Evolutionary conservation across 1,140 invertebrate species (phyloP).

Genomic region (Papilio xuthus): DNA sequence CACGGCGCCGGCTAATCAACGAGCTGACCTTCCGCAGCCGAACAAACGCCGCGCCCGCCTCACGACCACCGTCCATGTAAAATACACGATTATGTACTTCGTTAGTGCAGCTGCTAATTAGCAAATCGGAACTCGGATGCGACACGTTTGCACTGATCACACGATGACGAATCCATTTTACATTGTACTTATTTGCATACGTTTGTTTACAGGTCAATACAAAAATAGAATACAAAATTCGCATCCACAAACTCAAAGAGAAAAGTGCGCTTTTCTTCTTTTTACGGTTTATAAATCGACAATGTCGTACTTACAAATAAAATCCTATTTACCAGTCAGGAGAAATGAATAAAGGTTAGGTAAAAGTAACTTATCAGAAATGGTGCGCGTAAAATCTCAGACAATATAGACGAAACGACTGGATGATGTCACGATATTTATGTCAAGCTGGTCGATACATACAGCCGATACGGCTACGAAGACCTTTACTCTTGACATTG

Average conservation of each 20-base stretch:
- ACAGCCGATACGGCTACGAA: neutral
- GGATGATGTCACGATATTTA: no score
- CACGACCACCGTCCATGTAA: conserved; percentile 55
- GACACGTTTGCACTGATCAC: conserved; percentile 10
- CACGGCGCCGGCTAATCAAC: conserved; percentile 75
- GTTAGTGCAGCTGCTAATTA: conserved; percentile 34
- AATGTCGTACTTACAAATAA: no score
- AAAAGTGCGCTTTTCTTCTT: neutral
- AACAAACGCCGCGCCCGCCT: conserved; percentile 69
- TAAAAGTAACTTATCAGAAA: no score
- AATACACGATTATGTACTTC: conserved; percentile 41
- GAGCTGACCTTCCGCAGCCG: conserved; percentile 75
- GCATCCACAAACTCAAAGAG: neutral
- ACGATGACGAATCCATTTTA: conserved; percentile 12
- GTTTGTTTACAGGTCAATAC: conserved; percentile 27
- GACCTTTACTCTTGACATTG: neutral
- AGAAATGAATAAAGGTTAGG: no score
- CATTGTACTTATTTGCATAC: conserved; percentile 38
- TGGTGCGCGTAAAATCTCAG: no score
- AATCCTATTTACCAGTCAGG: no score
- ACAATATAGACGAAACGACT: no score
- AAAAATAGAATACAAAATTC: conserved; percentile 1
- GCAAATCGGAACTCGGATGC: conserved; percentile 10
- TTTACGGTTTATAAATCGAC: no score
- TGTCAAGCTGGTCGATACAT: neutral